Conservation (phyloP, 2,797 vertebrate species). For the Austrolebias charrua region DNA sequence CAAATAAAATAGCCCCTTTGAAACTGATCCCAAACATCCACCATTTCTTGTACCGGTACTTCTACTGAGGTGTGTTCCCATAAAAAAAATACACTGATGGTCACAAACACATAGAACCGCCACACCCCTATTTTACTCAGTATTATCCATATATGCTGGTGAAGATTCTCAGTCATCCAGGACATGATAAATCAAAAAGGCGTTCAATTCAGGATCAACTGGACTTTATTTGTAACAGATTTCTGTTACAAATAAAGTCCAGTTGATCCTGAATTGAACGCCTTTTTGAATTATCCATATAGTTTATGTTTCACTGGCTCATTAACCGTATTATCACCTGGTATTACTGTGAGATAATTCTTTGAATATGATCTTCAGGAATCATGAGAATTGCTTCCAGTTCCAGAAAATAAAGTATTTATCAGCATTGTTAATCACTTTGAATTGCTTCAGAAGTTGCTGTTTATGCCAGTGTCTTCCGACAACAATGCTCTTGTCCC, state of each 20-base stretch:
- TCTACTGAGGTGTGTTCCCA: not conserved
- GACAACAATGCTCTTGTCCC: constrained; percentile 55
- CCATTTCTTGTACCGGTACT: constrained; percentile 36
- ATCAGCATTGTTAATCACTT: constrained; percentile 47
- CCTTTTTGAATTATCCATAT: too few relatives aligned
- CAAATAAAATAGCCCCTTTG: constrained; percentile 25
- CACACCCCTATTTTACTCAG: not conserved
- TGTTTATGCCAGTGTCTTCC: constrained; percentile 61
- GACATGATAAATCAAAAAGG: too few relatives aligned
- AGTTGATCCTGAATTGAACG: too few relatives aligned
- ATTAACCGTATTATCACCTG: constrained; percentile 2
- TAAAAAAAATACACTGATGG: constrained; percentile 6
- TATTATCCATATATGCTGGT: too few relatives aligned
- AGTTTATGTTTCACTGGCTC: not conserved
- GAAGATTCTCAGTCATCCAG: too few relatives aligned
- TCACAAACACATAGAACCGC: not conserved
- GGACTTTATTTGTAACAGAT: too few relatives aligned
- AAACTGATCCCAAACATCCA: constrained; percentile 65
- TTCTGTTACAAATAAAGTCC: too few relatives aligned
- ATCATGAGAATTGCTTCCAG: constrained; percentile 27
- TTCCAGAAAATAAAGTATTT: constrained; percentile 32
- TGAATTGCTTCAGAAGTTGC: constrained; percentile 49
- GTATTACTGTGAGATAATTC: not conserved
- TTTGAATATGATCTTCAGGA: constrained; percentile 2
- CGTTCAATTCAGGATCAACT: too few relatives aligned